Percentiles rank a stretch among this genome's conserved stretches.
Evolutionary conservation across 2,888 invertebrate genomes (phyloP).

Genomic region (Idaea straminata): DNA sequence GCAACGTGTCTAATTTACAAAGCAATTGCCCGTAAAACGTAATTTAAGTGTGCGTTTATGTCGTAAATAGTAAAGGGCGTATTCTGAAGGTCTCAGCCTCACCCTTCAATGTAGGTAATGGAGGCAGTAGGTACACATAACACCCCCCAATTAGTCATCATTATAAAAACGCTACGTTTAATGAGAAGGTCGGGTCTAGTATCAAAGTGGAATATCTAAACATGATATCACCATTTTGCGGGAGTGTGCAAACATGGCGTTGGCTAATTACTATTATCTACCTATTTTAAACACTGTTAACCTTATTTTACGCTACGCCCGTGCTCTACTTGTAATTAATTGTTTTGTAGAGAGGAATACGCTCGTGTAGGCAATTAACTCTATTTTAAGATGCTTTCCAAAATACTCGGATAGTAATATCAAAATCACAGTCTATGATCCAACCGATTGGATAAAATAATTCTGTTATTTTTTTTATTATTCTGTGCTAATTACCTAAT

Average conservation of each 20-base stretch:
- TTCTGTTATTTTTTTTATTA: no score
- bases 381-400: no score
- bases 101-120: slow-evolving; percentile 39
- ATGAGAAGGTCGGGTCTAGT: neutral
- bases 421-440: no score
- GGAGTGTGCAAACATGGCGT: neutral
- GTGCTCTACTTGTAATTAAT: no score
- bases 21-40: slow-evolving; percentile 1
- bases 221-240: neutral
- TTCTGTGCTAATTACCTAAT: no score
- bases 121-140: slow-evolving; percentile 32
- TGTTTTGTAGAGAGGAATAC: no score
- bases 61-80: slow-evolving; percentile 28
- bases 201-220: neutral
- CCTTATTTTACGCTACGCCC: no score
- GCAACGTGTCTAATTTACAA: neutral
- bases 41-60: neutral
- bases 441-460: no score
- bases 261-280: no score
- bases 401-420: no score
- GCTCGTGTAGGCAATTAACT: no score
- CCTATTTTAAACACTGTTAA: no score
- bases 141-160: slow-evolving; percentile 43
- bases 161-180: slow-evolving; percentile 29
- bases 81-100: slow-evolving; percentile 35